These are phyloP conservation scores for Papilio polyxenes DNA, from an alignment of 1,140 invertebrate species.

Conservation along the genomic window DNA sequence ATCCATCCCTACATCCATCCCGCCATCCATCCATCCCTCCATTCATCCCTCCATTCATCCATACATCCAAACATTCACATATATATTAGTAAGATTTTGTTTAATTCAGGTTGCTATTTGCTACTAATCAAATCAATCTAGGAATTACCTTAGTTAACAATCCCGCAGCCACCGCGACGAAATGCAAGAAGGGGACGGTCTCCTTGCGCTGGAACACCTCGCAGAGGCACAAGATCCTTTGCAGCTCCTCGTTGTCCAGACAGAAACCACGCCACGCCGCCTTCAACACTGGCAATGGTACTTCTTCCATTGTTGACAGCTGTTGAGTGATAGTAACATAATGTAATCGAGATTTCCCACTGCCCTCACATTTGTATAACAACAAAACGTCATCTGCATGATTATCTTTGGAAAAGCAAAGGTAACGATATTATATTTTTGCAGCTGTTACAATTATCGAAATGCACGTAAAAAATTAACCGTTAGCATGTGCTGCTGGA, in stretches of 20 bases:
- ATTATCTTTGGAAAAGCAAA: too few relatives aligned
- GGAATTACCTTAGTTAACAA: conserved; percentile 81
- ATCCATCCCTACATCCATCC: too few relatives aligned
- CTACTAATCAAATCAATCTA: not conserved
- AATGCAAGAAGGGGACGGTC: conserved; percentile 83
- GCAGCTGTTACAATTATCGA: too few relatives aligned
- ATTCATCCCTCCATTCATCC: too few relatives aligned
- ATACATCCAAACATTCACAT: too few relatives aligned
- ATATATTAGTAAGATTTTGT: too few relatives aligned
- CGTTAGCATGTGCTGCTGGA: too few relatives aligned
- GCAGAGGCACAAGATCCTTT: conserved; percentile 83
- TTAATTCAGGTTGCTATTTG: not conserved
- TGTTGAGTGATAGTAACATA: conserved; percentile 42
- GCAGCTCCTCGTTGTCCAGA: conserved; percentile 82
- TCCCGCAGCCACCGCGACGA: conserved; percentile 85
- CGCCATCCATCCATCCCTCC: too few relatives aligned
- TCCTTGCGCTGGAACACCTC: conserved; percentile 80
- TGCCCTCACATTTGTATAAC: not conserved
- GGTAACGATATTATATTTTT: too few relatives aligned
- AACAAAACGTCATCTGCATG: not conserved
- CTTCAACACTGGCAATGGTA: conserved; percentile 74
- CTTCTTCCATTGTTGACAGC: conserved; percentile 58
- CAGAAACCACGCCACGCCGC: conserved; percentile 86
- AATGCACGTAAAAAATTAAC: too few relatives aligned
- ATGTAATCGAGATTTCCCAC: not conserved